Evolutionary conservation across 2,797 vertebrate genomes (phyloP).

Genomic region (Prunella strophiata): DNA sequence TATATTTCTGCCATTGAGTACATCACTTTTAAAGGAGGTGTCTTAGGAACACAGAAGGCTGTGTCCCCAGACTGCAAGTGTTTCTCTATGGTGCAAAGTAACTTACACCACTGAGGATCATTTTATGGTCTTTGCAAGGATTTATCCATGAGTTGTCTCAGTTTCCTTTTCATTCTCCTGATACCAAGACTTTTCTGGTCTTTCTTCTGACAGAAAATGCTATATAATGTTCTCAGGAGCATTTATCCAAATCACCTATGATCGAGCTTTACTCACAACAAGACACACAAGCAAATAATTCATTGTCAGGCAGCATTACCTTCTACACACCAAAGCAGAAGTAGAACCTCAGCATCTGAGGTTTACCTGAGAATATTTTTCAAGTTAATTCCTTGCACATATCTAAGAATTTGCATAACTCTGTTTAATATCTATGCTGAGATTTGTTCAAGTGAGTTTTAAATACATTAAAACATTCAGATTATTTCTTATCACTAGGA

Average conservation of each 20-base stretch:
- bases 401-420: not conserved
- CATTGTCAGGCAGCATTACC: not conserved
- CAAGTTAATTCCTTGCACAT: not conserved
- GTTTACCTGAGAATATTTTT: not conserved
- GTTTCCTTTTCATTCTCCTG: constrained; percentile 1
- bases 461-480: not conserved
- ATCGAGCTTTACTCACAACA: not conserved
- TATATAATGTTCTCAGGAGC: not conserved
- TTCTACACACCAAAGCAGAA: not conserved
- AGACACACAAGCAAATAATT: not conserved
- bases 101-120: not conserved
- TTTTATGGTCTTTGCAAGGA: not conserved
- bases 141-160: not conserved
- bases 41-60: not conserved
- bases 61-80: fast-evolving
- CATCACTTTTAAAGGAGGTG: not conserved
- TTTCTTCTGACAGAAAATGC: not conserved
- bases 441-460: not conserved
- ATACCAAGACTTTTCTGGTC: not conserved
- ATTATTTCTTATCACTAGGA: not conserved
- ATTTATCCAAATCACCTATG: not conserved
- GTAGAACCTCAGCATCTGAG: not conserved
- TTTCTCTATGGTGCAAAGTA: not conserved
- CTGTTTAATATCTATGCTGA: not conserved
- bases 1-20: not conserved